Evolutionary conservation across 2,113 vertebrate species (phyloP).

Genomic region (Oncorhynchus clarkii): DNA sequence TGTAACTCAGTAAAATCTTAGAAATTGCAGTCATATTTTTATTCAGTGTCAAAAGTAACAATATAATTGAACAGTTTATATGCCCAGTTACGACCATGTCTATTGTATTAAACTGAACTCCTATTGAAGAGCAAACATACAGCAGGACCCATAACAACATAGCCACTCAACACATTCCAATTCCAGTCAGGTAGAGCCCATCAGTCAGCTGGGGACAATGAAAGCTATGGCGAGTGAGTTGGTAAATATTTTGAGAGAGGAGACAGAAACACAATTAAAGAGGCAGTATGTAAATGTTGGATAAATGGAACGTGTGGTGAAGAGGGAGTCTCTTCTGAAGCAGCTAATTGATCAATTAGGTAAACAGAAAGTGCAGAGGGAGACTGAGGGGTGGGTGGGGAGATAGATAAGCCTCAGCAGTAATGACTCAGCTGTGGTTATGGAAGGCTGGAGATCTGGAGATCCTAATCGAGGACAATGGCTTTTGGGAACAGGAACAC

Average conservation of each 20-base stretch:
- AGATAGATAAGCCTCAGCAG: constrained; percentile 46
- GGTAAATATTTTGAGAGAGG: constrained; percentile 63
- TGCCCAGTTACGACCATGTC: no score
- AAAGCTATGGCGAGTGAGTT: constrained; percentile 49
- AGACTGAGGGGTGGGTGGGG: constrained; percentile 29
- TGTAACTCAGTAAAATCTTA: neutral
- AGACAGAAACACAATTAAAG: constrained; percentile 63
- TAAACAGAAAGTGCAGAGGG: constrained; percentile 58
- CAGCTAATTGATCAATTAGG: constrained; percentile 72
- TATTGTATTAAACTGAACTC: neutral
- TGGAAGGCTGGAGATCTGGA: constrained; percentile 40
- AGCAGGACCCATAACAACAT: neutral
- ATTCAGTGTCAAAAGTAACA: no score
- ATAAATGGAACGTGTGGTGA: constrained; percentile 51
- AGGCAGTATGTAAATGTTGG: constrained; percentile 65
- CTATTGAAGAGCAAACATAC: neutral
- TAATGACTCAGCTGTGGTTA: constrained; percentile 55
- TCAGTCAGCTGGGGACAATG: constrained; percentile 47
- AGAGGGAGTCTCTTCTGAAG: constrained; percentile 53
- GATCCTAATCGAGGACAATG: constrained; percentile 36
- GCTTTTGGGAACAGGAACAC: constrained; percentile 4
- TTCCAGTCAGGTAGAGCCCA: constrained; percentile 41
- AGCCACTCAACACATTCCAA: constrained; percentile 31
- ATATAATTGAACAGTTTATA: no score
- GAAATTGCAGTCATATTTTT: neutral